These are phyloP conservation scores for Agrochola lychnidis DNA, from an alignment of 2,888 invertebrate species.

Conservation along the genomic window DNA sequence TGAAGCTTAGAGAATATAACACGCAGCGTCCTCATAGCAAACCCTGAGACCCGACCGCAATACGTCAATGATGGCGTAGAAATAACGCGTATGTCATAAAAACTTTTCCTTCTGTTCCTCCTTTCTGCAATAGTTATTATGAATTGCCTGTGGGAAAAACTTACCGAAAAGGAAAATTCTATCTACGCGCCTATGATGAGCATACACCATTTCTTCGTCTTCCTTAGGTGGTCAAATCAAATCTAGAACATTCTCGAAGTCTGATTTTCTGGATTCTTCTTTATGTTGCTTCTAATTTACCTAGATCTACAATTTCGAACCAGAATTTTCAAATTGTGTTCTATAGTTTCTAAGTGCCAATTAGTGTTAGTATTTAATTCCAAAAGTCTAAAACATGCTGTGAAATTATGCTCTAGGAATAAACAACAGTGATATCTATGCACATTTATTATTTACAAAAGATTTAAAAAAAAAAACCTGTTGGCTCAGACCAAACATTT, in stretches of 20 bases:
- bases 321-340: background rate
- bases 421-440: background rate
- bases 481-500: too few relatives aligned
- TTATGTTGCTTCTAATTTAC: background rate
- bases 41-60: too few relatives aligned
- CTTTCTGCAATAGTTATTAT: too few relatives aligned
- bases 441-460: too few relatives aligned
- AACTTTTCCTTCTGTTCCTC: too few relatives aligned
- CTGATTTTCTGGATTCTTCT: background rate
- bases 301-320: slow-evolving; percentile 12
- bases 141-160: slow-evolving; percentile 7
- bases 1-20: too few relatives aligned
- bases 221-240: too few relatives aligned
- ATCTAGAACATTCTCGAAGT: background rate
- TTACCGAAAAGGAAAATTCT: slow-evolving; percentile 10
- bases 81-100: too few relatives aligned
- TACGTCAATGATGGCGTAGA: too few relatives aligned
- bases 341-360: slow-evolving; percentile 14
- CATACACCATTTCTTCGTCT: background rate
- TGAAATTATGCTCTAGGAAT: background rate
- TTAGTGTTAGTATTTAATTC: background rate
- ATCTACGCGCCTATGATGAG: background rate
- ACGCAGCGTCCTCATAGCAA: too few relatives aligned
- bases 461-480: too few relatives aligned
- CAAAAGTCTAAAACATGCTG: slow-evolving; percentile 7